These are phyloP conservation scores for Muscicapa striata DNA, from an alignment of 2,797 vertebrate genomes.

Conservation along the genomic window DNA sequence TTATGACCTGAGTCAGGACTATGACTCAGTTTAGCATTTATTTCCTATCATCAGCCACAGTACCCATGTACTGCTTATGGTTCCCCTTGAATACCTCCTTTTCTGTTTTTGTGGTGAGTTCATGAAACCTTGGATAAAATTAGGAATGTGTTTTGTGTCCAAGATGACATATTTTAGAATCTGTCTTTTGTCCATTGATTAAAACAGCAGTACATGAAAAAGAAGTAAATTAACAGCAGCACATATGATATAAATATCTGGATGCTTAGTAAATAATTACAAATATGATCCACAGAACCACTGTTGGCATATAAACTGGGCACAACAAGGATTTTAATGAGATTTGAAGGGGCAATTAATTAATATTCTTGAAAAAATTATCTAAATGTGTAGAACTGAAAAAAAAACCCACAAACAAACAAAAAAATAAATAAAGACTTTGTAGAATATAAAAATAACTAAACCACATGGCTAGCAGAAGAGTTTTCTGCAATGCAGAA, in stretches of 20 bases:
- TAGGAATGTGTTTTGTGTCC: not conserved
- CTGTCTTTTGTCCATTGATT: not conserved
- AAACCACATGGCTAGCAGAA: not conserved
- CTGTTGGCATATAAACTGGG: slow-evolving; percentile 31
- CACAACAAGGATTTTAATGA: slow-evolving; percentile 36
- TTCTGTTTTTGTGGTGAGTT: not conserved
- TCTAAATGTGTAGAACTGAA: not conserved
- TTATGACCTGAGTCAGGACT: not conserved
- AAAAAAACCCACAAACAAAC: not conserved
- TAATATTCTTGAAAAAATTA: slow-evolving; percentile 12
- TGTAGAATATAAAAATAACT: not conserved
- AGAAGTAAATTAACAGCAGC: not conserved
- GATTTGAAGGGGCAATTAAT: slow-evolving; percentile 41
- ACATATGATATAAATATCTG: not conserved
- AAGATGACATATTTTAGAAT: not conserved
- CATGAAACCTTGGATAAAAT: not conserved
- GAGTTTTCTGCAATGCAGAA: not conserved
- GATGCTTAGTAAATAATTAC: not conserved
- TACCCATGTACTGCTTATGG: not conserved
- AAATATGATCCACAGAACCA: slow-evolving; percentile 11
- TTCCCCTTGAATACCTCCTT: not conserved
- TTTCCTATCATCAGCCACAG: not conserved
- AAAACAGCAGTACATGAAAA: not conserved
- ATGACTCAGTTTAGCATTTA: not conserved
- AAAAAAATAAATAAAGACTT: not conserved